A percentile compares a stretch with the other conserved stretches of the same genome.
phyloP scores from a whole-genome alignment of 2,797 vertebrate genomes.

The Knipowitschia caucasica region DNA sequence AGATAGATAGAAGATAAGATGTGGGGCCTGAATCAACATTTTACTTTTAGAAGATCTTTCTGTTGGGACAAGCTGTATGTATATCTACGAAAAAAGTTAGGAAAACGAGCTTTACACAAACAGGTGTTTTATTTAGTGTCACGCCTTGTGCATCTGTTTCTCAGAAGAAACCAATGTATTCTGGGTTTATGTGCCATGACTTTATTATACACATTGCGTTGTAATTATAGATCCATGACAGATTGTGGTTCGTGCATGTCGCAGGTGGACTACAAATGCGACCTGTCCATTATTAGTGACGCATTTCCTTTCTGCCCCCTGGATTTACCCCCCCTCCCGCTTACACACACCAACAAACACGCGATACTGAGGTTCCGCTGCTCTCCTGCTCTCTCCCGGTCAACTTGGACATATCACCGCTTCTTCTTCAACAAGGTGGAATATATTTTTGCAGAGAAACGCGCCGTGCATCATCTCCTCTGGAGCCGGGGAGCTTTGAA shows the following conservation, averaged over 20 bases:
- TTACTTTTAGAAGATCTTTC: too few relatives aligned
- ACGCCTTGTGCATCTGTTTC: too few relatives aligned
- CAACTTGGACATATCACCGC: constrained; percentile 64
- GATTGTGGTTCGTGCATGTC: background rate
- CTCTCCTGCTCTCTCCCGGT: constrained; percentile 32
- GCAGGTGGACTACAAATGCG: constrained; percentile 61
- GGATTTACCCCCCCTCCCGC: constrained; percentile 42
- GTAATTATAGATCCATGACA: too few relatives aligned
- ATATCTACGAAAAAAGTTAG: too few relatives aligned
- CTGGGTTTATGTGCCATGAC: background rate
- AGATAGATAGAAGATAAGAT: too few relatives aligned
- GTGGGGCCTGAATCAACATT: too few relatives aligned
- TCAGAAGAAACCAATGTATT: too few relatives aligned
- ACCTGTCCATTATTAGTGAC: constrained; percentile 65
- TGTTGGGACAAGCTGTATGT: too few relatives aligned
- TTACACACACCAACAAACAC: constrained; percentile 22
- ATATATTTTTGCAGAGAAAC: constrained; percentile 60
- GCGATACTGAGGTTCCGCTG: constrained; percentile 20
- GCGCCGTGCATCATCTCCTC: constrained; percentile 61
- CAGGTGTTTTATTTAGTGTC: too few relatives aligned
- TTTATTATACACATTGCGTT: too few relatives aligned
- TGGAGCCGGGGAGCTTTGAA: constrained; percentile 42
- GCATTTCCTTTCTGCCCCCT: constrained; percentile 68
- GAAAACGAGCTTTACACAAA: too few relatives aligned
- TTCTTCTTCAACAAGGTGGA: constrained; percentile 55